These are phyloP conservation scores for Drosophila lutescens DNA, from an alignment of 2,888 invertebrate genomes.

Conservation along the genomic window DNA sequence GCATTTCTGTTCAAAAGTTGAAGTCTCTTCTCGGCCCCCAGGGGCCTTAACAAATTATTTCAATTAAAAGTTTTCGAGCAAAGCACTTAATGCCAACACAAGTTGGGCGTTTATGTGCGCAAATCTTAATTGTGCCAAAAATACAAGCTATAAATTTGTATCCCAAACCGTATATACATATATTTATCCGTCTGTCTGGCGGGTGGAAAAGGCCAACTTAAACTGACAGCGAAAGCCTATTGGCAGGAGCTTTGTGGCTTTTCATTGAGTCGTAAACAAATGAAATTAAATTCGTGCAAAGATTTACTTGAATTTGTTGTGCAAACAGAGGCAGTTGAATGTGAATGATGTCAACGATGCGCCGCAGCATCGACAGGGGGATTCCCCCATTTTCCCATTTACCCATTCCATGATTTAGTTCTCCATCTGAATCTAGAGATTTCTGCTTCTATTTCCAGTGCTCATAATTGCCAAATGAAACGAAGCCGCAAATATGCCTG, in stretches of 20 bases:
- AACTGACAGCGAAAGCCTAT: slow-evolving; percentile 54
- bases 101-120: slow-evolving; percentile 69
- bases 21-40: slow-evolving; percentile 27
- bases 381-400: neutral
- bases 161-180: slow-evolving; percentile 4
- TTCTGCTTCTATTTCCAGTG: neutral
- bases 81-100: slow-evolving; percentile 74
- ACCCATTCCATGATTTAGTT: neutral
- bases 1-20: slow-evolving; percentile 3
- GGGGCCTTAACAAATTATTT: slow-evolving; percentile 71
- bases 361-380: slow-evolving; percentile 3
- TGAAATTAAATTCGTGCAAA: slow-evolving; percentile 68
- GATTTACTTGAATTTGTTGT: slow-evolving; percentile 63
- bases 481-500: slow-evolving; percentile 34
- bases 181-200: neutral
- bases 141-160: slow-evolving; percentile 59
- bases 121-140: slow-evolving; percentile 72
- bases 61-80: slow-evolving; percentile 72
- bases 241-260: slow-evolving; percentile 73
- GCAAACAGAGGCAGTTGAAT: slow-evolving; percentile 57
- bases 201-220: slow-evolving; percentile 16
- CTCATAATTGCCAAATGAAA: slow-evolving; percentile 30
- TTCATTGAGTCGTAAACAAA: slow-evolving; percentile 73
- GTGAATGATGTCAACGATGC: slow-evolving; percentile 31
- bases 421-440: neutral